These are phyloP conservation scores for Periophthalmus modestus DNA, from an alignment of 2,113 vertebrate species.

Conservation along the genomic window DNA sequence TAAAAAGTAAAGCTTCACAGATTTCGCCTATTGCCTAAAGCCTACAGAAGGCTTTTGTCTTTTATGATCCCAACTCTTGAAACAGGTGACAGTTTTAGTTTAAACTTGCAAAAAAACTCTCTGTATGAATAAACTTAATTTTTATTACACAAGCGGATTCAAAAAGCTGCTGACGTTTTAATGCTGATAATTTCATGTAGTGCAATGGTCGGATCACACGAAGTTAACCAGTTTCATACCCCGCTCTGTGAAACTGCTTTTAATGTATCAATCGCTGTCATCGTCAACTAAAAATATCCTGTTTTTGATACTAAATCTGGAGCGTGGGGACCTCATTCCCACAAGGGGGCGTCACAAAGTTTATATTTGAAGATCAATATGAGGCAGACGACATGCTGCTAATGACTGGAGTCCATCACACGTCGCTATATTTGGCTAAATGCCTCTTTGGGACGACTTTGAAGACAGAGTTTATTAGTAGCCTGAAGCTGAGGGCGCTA, in stretches of 20 bases:
- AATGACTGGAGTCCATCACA: slow-evolving; percentile 24
- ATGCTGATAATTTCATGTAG: slow-evolving; percentile 20
- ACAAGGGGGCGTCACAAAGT: slow-evolving; percentile 23
- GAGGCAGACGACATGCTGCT: slow-evolving; percentile 5
- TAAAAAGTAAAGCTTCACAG: too few species aligned
- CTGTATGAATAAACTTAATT: too few species aligned
- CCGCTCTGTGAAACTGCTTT: background rate
- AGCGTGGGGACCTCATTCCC: slow-evolving; percentile 39
- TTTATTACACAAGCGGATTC: background rate
- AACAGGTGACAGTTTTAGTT: too few species aligned
- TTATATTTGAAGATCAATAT: slow-evolving; percentile 42
- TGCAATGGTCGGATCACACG: slow-evolving; percentile 10
- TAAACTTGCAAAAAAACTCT: too few species aligned
- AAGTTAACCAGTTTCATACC: slow-evolving; percentile 7
- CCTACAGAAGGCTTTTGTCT: too few species aligned
- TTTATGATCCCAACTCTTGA: too few species aligned
- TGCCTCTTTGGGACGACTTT: slow-evolving; percentile 15
- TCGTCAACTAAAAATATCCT: slow-evolving; percentile 51
- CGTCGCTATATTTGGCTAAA: slow-evolving; percentile 19
- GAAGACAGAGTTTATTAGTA: slow-evolving; percentile 11
- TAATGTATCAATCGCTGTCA: slow-evolving; percentile 7
- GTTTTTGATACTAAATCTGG: slow-evolving; percentile 57
- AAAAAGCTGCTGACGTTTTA: slow-evolving; percentile 7
- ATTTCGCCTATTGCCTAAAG: too few species aligned
- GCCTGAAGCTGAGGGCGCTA: slow-evolving; percentile 8